A percentile compares a stretch with the other conserved stretches of the same genome.
Evolutionary conservation across 2,888 invertebrate species (phyloP).

Genomic region (Norana najaformis): DNA sequence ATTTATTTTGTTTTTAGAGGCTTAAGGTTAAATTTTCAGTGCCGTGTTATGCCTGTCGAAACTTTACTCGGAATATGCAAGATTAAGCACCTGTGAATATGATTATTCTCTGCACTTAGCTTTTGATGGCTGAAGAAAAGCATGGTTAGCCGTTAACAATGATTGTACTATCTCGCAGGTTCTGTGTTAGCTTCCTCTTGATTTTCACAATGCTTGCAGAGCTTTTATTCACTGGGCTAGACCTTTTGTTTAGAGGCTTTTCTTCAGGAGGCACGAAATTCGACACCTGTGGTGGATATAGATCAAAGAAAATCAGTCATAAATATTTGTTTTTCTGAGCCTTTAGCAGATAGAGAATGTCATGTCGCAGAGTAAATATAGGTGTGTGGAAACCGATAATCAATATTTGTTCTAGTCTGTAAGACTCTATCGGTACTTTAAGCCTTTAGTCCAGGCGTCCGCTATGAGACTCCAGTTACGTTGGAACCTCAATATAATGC

Average conservation of each 20-base stretch:
- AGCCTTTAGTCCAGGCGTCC: not conserved
- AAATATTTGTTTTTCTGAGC: not conserved
- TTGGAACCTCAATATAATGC: not conserved
- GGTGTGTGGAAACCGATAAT: not conserved
- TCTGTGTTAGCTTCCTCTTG: not conserved
- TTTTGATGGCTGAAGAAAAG: not conserved
- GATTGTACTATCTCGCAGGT: not conserved
- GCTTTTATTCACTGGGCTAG: not conserved
- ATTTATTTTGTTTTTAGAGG: not conserved
- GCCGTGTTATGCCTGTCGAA: not conserved
- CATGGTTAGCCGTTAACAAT: too few relatives aligned
- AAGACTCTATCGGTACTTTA: not conserved
- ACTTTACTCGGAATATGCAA: not conserved
- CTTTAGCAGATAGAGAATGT: not conserved
- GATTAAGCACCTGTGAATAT: not conserved
- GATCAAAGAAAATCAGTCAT: not conserved
- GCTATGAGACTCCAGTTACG: not conserved
- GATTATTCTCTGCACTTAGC: not conserved
- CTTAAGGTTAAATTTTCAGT: not conserved
- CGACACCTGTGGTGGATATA: not conserved
- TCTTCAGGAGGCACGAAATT: not conserved
- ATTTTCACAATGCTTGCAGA: not conserved
- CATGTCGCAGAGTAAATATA: not conserved
- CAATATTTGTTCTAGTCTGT: slow-evolving; percentile 10
- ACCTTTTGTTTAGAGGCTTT: not conserved